These are phyloP conservation scores for Tetranychus truncatus DNA, from an alignment of 2,888 invertebrate species.

Conservation along the genomic window DNA sequence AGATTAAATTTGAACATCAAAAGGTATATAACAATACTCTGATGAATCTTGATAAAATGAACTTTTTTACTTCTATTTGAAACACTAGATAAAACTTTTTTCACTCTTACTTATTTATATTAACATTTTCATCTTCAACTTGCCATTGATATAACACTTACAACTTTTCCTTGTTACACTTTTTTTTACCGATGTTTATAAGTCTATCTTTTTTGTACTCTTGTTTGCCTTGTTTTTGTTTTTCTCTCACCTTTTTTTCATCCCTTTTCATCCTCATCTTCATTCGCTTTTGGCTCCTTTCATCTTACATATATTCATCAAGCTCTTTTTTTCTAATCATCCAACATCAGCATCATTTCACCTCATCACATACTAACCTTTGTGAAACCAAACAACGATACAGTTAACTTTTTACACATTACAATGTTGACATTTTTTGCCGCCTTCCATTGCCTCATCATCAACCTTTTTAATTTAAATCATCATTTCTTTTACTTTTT, in stretches of 20 bases:
- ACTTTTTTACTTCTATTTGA: background rate
- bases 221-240: background rate
- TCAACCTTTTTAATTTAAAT: background rate
- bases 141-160: background rate
- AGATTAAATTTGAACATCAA: background rate
- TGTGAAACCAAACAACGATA: background rate
- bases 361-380: background rate
- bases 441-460: background rate
- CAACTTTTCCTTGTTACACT: background rate
- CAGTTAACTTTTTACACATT: background rate
- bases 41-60: background rate
- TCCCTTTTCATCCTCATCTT: no score
- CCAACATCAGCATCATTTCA: background rate
- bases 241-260: background rate
- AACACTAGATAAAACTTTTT: background rate
- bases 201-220: background rate
- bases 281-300: background rate
- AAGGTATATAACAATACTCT: background rate
- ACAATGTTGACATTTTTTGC: background rate
- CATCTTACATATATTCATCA: background rate
- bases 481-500: background rate
- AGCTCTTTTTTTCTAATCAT: background rate
- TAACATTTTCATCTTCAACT: background rate
- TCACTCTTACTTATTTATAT: background rate
- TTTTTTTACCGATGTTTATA: background rate